Evolutionary conservation across 2,113 vertebrate genomes (phyloP).

Genomic region (Picathartes gymnocephalus): DNA sequence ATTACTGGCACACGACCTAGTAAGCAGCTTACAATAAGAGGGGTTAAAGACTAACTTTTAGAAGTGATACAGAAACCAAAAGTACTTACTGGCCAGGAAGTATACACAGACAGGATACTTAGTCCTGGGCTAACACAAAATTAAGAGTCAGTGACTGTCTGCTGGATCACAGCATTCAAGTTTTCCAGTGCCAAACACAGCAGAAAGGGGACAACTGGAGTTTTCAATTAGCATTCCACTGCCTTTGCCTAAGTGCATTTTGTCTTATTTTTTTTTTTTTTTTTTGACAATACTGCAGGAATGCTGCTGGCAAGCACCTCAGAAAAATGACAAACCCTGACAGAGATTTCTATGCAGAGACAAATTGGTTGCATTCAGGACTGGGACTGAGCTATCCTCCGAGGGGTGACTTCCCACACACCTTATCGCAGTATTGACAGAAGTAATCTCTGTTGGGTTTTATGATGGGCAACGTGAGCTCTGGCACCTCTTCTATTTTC

Average conservation of each 20-base stretch:
- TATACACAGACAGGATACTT: background rate
- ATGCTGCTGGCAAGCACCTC: background rate
- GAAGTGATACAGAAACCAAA: background rate
- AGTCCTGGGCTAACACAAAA: background rate
- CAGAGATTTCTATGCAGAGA: background rate
- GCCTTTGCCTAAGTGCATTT: background rate
- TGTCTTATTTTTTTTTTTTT: background rate
- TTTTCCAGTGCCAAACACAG: background rate
- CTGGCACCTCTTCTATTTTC: conserved; percentile 96
- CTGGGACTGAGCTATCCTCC: background rate
- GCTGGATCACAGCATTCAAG: background rate
- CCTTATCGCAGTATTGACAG: conserved; percentile 99
- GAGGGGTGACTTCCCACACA: conserved; percentile 28
- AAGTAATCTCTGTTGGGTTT: conserved; percentile 98
- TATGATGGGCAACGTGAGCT: conserved; percentile 95
- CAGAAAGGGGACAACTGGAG: background rate
- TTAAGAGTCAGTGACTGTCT: background rate
- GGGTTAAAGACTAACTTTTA: background rate
- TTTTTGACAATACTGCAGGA: background rate
- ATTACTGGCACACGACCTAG: background rate
- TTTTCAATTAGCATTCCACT: background rate
- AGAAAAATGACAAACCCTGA: background rate
- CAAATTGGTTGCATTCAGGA: background rate
- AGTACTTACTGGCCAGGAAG: background rate
- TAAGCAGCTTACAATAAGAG: background rate